Evolutionary conservation across 2,888 invertebrate genomes (phyloP), one percentile per base, ranked within the genome.

Genomic region (Lutraria lutraria): DNA sequence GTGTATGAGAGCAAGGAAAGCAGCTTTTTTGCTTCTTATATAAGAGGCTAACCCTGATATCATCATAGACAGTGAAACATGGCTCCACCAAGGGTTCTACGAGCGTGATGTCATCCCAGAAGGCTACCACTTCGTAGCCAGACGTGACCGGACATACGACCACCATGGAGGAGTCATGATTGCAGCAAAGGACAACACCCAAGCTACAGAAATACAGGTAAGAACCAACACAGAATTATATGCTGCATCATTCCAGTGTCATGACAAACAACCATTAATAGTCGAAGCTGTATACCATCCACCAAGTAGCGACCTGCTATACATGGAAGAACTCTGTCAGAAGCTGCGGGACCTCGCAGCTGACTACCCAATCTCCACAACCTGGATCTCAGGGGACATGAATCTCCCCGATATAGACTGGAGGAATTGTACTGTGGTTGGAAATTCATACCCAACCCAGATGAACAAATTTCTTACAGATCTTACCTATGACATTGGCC

Each of bases 341-440:
- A n/a, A n/a, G n/a, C 10, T 21, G 43, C 13, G 80, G 10, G 54
- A 54, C 54, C 10, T 54, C 10, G 10, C 54, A 54, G 12, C 10
- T 13, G 12, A 13, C 16, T 16, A 54, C 16, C 54, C 12, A 54
- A 54, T 13, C 54, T 10, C 54, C 10, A 54, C 54, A 54, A 10
- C 16, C 16, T 54, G 54, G 54, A 54, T 54, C 54, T 31, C 85
- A 19, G 85, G 89, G 15, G 87, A 89, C 43, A 15, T 68, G 19
- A 89, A 87, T 81, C 87, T 89, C 12, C 82, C 85, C 43, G 87
- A 89, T 56, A 85, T 85, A 15, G 83, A 89, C 83, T 89, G 87
- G 89, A 82, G 19, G 0, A 60, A 29, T 10, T 34, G 76, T 76
- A 76, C 87, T n/a, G 63, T 87, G 4, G 25, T 16, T 0, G 82